Base-by-base conservation (phyloP, 2,113 vertebrate species). In the Ophthalmolycus amberensis region DNA sequence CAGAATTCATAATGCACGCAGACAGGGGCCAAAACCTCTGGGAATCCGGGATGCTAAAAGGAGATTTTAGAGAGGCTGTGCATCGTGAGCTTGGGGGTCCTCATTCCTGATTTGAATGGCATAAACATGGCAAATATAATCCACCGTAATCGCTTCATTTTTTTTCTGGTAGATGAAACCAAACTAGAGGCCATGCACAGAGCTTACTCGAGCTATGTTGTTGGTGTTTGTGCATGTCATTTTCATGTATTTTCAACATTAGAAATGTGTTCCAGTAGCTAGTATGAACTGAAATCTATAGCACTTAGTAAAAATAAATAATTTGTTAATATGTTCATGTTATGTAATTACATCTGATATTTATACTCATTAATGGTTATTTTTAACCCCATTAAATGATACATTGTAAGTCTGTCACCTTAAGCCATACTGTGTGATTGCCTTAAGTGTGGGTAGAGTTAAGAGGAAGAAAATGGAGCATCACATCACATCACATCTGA, bases 51-150 rank as follows among this genome's bases (percentile, higher is more conserved):
- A 87, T 79, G 79, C 82, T 90, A 89, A 93, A 89, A 92, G 81
- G 90, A 90, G 83, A 90, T 91, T 93, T 92, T 78, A 90, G 87
- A 90, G 76, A 84, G 85, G 75, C 82, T 75, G 84, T 75, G 84
- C 84, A 67, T 74, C 67, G 27, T 85, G 80, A 93, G 83, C 78
- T 59, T 68, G 75, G 76, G 88, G 89, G 87, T 92, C 90, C 91
- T 93, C 86, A 77, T 86, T 88, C 88, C 91, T 89, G 89, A 93
- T 93, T 90, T 92, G 87, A 93, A 85, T 91, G 88, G 87, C 83
- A 79, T 90, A 85, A 93, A 91, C 89, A 90, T 83, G 73, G 79
- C 66, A 89, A 91, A 94, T 85, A 91, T 95, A 94, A 94, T 94
- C 91, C 88, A 92, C 88, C 77, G 90, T 94, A 94, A 95, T 94